Percentiles rank a stretch among this genome's conserved stretches.
These are phyloP conservation scores for Hyphantria cunea DNA, from an alignment of 1,140 invertebrate genomes.

Conservation along the genomic window DNA sequence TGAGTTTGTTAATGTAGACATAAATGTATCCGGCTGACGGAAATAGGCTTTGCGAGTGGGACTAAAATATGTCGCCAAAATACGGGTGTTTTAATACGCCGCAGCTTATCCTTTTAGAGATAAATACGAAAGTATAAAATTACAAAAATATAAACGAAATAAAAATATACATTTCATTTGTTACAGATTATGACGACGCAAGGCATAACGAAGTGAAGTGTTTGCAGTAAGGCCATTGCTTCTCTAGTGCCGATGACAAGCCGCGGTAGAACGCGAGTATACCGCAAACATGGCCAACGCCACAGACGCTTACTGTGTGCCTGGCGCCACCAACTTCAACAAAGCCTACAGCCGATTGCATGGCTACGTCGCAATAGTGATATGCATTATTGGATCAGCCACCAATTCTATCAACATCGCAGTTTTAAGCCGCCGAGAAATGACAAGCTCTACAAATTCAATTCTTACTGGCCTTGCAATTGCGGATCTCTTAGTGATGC, in stretches of 20 bases:
- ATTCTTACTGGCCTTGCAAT: constrained; percentile 95
- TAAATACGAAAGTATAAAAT: no score
- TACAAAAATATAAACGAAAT: not conserved
- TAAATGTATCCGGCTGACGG: no score
- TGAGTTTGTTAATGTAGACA: no score
- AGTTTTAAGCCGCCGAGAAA: constrained; percentile 94
- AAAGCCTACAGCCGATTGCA: constrained; percentile 74
- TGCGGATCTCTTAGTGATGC: constrained; percentile 95
- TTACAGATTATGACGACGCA: constrained; percentile 40
- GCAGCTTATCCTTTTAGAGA: no score
- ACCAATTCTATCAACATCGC: constrained; percentile 97
- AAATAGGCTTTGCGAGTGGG: no score
- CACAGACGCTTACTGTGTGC: constrained; percentile 74
- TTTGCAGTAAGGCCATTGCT: constrained; percentile 2
- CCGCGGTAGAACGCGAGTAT: constrained; percentile 31
- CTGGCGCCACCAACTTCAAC: constrained; percentile 74
- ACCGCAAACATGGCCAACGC: constrained; percentile 61
- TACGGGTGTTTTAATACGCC: no score
- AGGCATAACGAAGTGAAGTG: constrained; percentile 13
- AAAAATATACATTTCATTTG: constrained; percentile 15
- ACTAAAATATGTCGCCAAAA: no score
- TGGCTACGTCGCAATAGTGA: constrained; percentile 81
- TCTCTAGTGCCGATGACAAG: constrained; percentile 52
- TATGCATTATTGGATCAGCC: constrained; percentile 95
- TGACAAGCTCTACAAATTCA: constrained; percentile 93